Evolutionary conservation across 2,888 invertebrate genomes (phyloP).

Genomic region (Drosophila atroscutellata): DNA sequence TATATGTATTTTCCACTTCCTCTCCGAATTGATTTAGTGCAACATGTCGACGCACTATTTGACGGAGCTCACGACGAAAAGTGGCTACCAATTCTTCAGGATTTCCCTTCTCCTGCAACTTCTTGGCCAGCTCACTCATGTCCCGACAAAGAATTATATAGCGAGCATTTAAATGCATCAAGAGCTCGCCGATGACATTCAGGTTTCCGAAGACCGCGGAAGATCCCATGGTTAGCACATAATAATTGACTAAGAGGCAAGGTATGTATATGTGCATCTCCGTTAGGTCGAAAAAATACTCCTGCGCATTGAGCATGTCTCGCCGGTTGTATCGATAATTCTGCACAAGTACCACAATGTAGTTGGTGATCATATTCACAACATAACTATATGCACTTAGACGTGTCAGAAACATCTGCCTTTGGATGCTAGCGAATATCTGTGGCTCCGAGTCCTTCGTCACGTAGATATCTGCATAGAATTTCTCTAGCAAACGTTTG

Average conservation of each 20-base stretch:
- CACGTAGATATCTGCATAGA: slow-evolving; percentile 73
- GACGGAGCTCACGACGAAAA: slow-evolving; percentile 58
- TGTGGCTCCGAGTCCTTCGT: slow-evolving; percentile 43
- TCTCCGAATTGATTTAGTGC: slow-evolving; percentile 71
- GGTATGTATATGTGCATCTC: slow-evolving; percentile 57
- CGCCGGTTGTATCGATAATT: slow-evolving; percentile 59
- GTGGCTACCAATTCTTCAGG: slow-evolving; percentile 38
- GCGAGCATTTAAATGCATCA: slow-evolving; percentile 79
- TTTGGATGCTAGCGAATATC: slow-evolving; percentile 58
- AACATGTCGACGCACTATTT: slow-evolving; percentile 65
- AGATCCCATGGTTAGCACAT: slow-evolving; percentile 67
- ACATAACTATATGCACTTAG: slow-evolving; percentile 68
- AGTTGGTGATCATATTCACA: slow-evolving; percentile 63
- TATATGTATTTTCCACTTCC: slow-evolving; percentile 69
- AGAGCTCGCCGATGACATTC: slow-evolving; percentile 76
- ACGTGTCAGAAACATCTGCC: slow-evolving; percentile 62
- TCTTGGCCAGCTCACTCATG: slow-evolving; percentile 30
- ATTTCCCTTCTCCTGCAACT: slow-evolving; percentile 13
- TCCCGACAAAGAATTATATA: slow-evolving; percentile 70
- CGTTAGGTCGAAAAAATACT: slow-evolving; percentile 70
- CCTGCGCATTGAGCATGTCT: slow-evolving; percentile 73
- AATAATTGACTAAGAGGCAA: slow-evolving; percentile 57
- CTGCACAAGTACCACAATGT: slow-evolving; percentile 56
- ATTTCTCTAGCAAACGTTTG: slow-evolving; percentile 67
- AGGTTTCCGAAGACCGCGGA: slow-evolving; percentile 73